Conservation (phyloP, 2,888 invertebrate genomes). For the Petrolisthes cinctipes region DNA sequence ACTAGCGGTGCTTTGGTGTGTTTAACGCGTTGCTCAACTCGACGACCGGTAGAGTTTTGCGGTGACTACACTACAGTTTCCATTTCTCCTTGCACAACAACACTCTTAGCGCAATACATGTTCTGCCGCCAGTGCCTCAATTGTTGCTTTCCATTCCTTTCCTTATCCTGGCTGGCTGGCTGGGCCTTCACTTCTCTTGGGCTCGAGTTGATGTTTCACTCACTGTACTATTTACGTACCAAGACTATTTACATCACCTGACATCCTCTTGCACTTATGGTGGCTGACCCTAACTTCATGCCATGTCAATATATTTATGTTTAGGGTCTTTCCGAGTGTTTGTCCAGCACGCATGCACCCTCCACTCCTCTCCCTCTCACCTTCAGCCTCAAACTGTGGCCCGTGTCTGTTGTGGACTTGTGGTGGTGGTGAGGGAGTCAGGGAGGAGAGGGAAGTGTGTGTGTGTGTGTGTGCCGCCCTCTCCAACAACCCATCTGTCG, state of each 20-base stretch:
- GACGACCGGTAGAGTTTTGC: not conserved
- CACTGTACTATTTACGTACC: too few relatives aligned
- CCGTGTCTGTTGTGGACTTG: too few relatives aligned
- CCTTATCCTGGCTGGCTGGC: slow-evolving; percentile 12
- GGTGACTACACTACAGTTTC: not conserved
- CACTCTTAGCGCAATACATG: slow-evolving; percentile 29
- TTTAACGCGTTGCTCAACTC: slow-evolving; percentile 28
- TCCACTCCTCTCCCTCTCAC: not conserved
- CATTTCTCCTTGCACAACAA: slow-evolving; percentile 43
- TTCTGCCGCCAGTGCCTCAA: not conserved
- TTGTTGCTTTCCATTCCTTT: slow-evolving; percentile 8
- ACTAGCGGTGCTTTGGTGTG: not conserved
- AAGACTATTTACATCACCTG: too few relatives aligned
- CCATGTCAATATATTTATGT: not conserved
- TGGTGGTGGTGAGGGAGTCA: too few relatives aligned
- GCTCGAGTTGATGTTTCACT: not conserved
- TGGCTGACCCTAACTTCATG: too few relatives aligned
- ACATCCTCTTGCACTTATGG: too few relatives aligned
- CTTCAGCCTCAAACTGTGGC: not conserved
- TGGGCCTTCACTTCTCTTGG: not conserved
- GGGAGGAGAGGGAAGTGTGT: too few relatives aligned
- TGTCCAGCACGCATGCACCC: not conserved
- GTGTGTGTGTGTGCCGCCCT: too few relatives aligned
- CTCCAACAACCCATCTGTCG: too few relatives aligned
- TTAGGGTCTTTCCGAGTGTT: not conserved